phyloP scores from a whole-genome alignment of 2,797 vertebrate species.

The Glossophaga mutica region DNA sequence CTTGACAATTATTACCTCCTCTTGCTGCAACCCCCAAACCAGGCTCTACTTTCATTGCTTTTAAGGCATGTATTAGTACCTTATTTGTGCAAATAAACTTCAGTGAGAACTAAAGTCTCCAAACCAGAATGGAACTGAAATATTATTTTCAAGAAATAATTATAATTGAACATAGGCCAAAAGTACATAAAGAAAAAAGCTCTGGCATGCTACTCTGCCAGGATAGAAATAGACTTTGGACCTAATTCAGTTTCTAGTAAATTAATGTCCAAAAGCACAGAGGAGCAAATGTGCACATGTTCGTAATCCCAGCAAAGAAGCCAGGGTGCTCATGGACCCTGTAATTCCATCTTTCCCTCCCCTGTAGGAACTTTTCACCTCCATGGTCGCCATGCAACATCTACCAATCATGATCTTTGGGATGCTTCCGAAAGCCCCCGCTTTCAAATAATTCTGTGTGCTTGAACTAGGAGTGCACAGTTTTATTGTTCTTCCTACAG shows the following conservation, averaged over 20 bases:
- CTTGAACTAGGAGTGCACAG: background rate
- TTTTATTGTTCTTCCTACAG: background rate
- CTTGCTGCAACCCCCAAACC: background rate
- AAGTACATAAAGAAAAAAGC: slow-evolving; percentile 77
- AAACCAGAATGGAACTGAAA: slow-evolving; percentile 55
- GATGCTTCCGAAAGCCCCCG: background rate
- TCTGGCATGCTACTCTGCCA: slow-evolving; percentile 74
- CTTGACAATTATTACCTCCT: background rate
- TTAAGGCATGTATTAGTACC: slow-evolving; percentile 37
- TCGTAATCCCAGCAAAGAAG: slow-evolving; percentile 72
- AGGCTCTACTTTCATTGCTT: background rate
- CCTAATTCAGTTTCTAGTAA: slow-evolving; percentile 77
- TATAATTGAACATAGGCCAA: slow-evolving; percentile 79
- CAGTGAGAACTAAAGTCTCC: slow-evolving; percentile 32
- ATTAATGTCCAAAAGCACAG: slow-evolving; percentile 76
- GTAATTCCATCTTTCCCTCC: slow-evolving; percentile 54
- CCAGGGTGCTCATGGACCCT: slow-evolving; percentile 47
- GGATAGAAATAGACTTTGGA: slow-evolving; percentile 78
- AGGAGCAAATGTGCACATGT: slow-evolving; percentile 65
- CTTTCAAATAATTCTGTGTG: background rate
- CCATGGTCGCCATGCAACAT: background rate
- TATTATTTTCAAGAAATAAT: slow-evolving; percentile 79
- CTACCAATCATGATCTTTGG: background rate
- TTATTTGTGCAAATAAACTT: slow-evolving; percentile 23
- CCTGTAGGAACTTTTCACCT: background rate